phyloP scores from a whole-genome alignment of 2,888 invertebrate species.

The Nomada goodeniana region DNA sequence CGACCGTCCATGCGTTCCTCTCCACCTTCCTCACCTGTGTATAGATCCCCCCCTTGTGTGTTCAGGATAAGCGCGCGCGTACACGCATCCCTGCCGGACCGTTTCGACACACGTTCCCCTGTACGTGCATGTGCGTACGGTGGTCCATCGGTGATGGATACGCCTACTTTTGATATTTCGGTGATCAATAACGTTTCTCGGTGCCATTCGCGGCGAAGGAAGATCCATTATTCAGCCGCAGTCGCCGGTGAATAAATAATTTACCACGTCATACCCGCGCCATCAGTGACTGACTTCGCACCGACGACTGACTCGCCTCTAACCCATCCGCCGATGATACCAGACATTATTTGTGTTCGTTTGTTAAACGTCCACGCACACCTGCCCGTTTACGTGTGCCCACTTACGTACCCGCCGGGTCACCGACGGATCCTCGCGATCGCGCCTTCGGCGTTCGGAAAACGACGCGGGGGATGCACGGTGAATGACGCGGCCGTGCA shows the following conservation, averaged over 20 bases:
- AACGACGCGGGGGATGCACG: conserved; percentile 9
- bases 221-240: conserved; percentile 79
- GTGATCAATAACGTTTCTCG: conserved; percentile 80
- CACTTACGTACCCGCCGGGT: neutral
- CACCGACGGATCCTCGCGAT: neutral
- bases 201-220: conserved; percentile 74
- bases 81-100: conserved; percentile 29
- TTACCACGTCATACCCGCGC: conserved; percentile 78
- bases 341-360: conserved; percentile 50
- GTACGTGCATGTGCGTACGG: conserved; percentile 49
- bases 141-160: conserved; percentile 79
- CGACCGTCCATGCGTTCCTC: conserved; percentile 38
- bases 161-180: conserved; percentile 81
- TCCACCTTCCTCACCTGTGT: conserved; percentile 17
- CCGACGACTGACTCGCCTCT: conserved; percentile 49
- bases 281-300: conserved; percentile 73
- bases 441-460: conserved; percentile 14
- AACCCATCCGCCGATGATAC: conserved; percentile 49
- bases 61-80: conserved; percentile 21
- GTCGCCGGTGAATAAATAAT: conserved; percentile 82
- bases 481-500: conserved; percentile 10
- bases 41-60: conserved; percentile 18
- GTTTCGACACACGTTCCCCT: conserved; percentile 54
- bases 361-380: conserved; percentile 10
- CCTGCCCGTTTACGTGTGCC: neutral